Conservation (phyloP, 2,113 vertebrate genomes). For the Dipodomys ordii region DNA sequence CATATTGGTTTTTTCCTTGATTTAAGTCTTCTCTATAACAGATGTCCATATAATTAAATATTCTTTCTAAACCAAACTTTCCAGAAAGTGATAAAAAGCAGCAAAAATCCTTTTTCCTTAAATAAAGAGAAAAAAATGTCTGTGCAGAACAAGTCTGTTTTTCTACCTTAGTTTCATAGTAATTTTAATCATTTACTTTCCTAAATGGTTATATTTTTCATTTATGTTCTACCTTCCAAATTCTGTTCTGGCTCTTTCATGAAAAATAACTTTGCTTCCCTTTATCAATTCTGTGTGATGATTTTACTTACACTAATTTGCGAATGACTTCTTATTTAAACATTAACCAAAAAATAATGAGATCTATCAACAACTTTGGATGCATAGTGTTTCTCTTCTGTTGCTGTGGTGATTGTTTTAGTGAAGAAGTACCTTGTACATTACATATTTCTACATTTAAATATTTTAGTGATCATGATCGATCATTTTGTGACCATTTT, state of each 20-base stretch:
- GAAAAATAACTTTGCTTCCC: background rate
- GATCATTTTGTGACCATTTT: background rate
- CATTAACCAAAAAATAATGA: background rate
- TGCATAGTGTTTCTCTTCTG: background rate
- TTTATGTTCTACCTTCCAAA: background rate
- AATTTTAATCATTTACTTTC: background rate
- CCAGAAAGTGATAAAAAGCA: constrained; percentile 5
- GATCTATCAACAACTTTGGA: background rate
- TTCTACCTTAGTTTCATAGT: background rate
- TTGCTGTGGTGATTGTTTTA: background rate
- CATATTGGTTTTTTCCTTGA: constrained; percentile 33
- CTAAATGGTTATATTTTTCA: background rate
- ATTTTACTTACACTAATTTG: constrained; percentile 43
- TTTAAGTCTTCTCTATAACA: background rate
- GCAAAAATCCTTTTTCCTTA: background rate
- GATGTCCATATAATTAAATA: constrained; percentile 13
- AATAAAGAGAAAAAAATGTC: constrained; percentile 7
- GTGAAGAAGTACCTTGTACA: background rate
- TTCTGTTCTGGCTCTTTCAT: background rate
- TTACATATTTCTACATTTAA: background rate
- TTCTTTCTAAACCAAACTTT: constrained; percentile 25
- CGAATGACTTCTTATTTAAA: background rate
- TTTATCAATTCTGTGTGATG: background rate
- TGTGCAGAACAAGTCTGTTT: background rate
- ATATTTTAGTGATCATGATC: background rate